Percentiles rank a stretch among this genome's conserved stretches.
phyloP scores from a whole-genome alignment of 1,140 invertebrate genomes.

The Battus philenor region DNA sequence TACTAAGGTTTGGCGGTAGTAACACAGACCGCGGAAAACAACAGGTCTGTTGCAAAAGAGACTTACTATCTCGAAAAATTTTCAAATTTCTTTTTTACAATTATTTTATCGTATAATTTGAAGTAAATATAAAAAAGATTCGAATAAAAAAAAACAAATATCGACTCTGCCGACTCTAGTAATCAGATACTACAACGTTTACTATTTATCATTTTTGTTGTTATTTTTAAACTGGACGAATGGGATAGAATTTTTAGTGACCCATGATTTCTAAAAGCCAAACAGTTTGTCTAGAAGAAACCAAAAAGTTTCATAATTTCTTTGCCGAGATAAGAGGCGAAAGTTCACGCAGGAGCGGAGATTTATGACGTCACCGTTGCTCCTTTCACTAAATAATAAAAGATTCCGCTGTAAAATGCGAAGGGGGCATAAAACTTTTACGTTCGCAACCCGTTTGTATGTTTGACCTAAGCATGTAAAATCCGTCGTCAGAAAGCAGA shows the following conservation, averaged over 20 bases:
- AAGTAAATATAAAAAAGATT: too few relatives aligned
- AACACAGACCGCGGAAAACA: too few relatives aligned
- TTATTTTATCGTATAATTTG: not conserved
- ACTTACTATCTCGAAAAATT: too few relatives aligned
- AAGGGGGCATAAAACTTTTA: constrained; percentile 71
- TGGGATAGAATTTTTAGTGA: constrained; percentile 46
- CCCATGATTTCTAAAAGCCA: constrained; percentile 59
- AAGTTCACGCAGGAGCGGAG: constrained; percentile 73
- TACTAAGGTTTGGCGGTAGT: too few relatives aligned
- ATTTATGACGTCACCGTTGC: constrained; percentile 73
- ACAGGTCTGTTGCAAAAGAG: too few relatives aligned
- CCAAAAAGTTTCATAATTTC: constrained; percentile 73
- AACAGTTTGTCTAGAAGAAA: constrained; percentile 72
- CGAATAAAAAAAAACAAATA: not conserved
- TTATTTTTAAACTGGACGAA: too few relatives aligned
- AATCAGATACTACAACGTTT: too few relatives aligned
- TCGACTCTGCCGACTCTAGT: too few relatives aligned
- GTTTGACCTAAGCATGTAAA: constrained; percentile 51
- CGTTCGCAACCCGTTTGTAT: constrained; percentile 68
- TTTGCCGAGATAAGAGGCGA: constrained; percentile 73
- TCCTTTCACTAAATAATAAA: constrained; percentile 76
- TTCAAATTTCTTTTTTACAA: too few relatives aligned
- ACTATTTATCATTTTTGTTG: too few relatives aligned
- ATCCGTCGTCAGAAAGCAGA: constrained; percentile 54
- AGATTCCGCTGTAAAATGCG: constrained; percentile 70